Evolutionary conservation across 1,140 invertebrate genomes (phyloP).

Genomic region (Papilio aristodemus): DNA sequence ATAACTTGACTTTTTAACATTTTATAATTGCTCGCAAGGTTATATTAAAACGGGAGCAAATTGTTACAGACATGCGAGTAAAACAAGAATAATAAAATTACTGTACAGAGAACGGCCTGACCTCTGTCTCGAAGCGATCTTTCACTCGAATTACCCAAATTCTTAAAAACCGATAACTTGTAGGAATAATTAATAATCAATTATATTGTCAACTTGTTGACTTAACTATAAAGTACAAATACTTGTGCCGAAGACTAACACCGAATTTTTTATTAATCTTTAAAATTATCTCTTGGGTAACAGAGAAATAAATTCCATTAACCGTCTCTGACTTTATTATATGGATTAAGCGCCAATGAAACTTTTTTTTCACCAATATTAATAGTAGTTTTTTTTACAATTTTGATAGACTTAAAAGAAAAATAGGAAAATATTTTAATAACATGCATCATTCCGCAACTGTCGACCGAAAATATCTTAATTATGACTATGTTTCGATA

Average conservation of each 20-base stretch:
- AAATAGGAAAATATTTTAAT: too few species aligned
- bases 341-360: background rate
- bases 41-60: conserved; percentile 57
- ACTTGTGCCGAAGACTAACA: background rate
- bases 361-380: too few species aligned
- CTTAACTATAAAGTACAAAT: background rate
- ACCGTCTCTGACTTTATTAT: background rate
- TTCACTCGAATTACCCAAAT: conserved; percentile 49
- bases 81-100: conserved; percentile 52
- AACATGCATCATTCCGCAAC: background rate
- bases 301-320: background rate
- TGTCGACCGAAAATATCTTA: conserved; percentile 14
- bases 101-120: conserved; percentile 51
- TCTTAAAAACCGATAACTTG: conserved; percentile 2
- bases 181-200: background rate
- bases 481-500: conserved; percentile 13
- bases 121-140: conserved; percentile 48
- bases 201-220: conserved; percentile 3
- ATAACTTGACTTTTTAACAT: conserved; percentile 52
- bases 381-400: too few species aligned
- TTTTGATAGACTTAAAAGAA: too few species aligned
- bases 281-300: background rate
- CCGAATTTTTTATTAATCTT: background rate
- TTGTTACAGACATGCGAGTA: conserved; percentile 47
- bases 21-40: conserved; percentile 56